phyloP scores from a whole-genome alignment of 2,888 invertebrate species.

The Spisula subtruncata region DNA sequence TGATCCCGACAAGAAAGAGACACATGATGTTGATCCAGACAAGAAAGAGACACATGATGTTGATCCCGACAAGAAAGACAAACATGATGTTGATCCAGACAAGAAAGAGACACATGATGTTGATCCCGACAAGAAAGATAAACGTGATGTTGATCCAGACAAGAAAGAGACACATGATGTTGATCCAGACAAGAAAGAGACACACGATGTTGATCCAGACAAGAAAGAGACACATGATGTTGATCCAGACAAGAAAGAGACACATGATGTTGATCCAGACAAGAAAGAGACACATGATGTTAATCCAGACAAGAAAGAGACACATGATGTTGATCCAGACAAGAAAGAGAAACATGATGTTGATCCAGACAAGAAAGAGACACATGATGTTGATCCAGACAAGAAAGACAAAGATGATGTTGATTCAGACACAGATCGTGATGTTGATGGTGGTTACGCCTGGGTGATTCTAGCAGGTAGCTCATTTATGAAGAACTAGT shows the following conservation, averaged over 20 bases:
- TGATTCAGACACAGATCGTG: slow-evolving; percentile 30
- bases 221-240: slow-evolving; percentile 61
- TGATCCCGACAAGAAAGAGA: slow-evolving; percentile 40
- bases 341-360: neutral
- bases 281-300: too few relatives aligned
- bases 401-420: neutral
- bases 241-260: slow-evolving; percentile 43
- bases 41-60: slow-evolving; percentile 61
- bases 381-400: neutral
- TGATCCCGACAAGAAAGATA: slow-evolving; percentile 40
- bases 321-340: too few relatives aligned
- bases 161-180: slow-evolving; percentile 61
- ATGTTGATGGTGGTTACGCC: slow-evolving; percentile 70
- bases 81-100: neutral
- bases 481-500: neutral
- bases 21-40: neutral
- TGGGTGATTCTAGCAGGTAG: slow-evolving; percentile 71
- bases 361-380: slow-evolving; percentile 15
- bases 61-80: slow-evolving; percentile 40
- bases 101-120: slow-evolving; percentile 61
- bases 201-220: neutral
- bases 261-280: too few relatives aligned
- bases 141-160: neutral
- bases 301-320: neutral
- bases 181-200: slow-evolving; percentile 40